Evolutionary conservation across 2,113 vertebrate species (phyloP).

Genomic region (Phalacrocorax brasilianus): DNA sequence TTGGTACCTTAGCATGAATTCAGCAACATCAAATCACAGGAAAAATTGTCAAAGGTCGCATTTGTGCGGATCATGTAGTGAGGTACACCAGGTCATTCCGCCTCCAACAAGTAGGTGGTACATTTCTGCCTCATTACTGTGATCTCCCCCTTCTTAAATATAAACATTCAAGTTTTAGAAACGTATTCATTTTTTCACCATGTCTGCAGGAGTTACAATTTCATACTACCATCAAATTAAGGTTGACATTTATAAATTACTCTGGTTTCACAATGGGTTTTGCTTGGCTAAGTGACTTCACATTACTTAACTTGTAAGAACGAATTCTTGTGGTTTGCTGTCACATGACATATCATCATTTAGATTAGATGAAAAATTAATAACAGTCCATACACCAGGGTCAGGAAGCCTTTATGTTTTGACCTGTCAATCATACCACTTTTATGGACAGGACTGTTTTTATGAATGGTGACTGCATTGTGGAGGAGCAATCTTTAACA

Average conservation of each 20-base stretch:
- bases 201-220: conserved; percentile 14
- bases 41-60: not conserved
- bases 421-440: not conserved
- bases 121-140: not conserved
- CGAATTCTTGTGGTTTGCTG: conserved; percentile 33
- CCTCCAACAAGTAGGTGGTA: not conserved
- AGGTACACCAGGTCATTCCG: not conserved
- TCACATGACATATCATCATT: conserved; percentile 34
- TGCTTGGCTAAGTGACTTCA: conserved; percentile 54
- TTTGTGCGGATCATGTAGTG: not conserved
- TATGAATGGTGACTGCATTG: not conserved
- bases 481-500: not conserved
- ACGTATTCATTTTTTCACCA: not conserved
- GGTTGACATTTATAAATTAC: conserved; percentile 62
- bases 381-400: not conserved
- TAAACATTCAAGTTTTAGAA: not conserved
- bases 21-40: not conserved
- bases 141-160: not conserved
- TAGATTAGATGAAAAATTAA: conserved; percentile 54
- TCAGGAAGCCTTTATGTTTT: conserved; percentile 37
- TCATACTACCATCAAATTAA: conserved; percentile 34
- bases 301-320: conserved; percentile 49
- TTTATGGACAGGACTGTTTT: not conserved
- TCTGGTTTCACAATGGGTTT: conserved; percentile 53
- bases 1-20: not conserved